A percentile compares a stretch with the other conserved stretches of the same genome.
Conservation (phyloP, 2,797 vertebrate species). For the Ispidina lecontei region DNA sequence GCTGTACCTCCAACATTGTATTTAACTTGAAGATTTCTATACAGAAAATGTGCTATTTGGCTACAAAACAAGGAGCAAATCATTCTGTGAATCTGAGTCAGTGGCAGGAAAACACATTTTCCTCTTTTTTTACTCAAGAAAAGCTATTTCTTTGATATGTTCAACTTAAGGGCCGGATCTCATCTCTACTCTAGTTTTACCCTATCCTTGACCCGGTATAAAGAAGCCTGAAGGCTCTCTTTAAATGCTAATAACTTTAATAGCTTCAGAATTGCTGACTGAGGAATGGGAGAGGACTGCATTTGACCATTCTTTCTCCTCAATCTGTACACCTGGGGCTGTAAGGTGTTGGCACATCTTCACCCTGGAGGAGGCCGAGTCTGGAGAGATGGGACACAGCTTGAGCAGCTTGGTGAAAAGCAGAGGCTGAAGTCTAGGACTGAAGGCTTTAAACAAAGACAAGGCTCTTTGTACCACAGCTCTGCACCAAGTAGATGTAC, state of each 20-base stretch:
- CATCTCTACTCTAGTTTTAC: neutral
- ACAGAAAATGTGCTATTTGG: neutral
- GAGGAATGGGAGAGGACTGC: neutral
- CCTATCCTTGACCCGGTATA: neutral
- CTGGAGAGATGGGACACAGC: neutral
- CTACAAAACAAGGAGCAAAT: neutral
- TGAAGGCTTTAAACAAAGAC: neutral
- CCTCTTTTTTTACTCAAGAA: neutral
- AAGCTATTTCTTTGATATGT: neutral
- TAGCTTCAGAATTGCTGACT: neutral
- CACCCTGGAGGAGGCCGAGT: neutral
- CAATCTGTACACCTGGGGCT: fast-evolving
- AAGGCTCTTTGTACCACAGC: neutral
- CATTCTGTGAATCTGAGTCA: neutral
- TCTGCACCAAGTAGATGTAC: neutral
- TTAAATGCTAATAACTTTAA: neutral
- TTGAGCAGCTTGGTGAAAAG: neutral
- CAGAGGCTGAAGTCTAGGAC: neutral
- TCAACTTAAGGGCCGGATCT: neutral
- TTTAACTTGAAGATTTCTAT: neutral
- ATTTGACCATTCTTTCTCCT: neutral
- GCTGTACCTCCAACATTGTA: neutral
- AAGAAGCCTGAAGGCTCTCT: neutral
- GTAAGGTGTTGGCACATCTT: neutral
- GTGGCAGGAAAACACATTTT: neutral